Evolutionary conservation across 2,888 invertebrate species (phyloP).

Genomic region (Drosophila merina): DNA sequence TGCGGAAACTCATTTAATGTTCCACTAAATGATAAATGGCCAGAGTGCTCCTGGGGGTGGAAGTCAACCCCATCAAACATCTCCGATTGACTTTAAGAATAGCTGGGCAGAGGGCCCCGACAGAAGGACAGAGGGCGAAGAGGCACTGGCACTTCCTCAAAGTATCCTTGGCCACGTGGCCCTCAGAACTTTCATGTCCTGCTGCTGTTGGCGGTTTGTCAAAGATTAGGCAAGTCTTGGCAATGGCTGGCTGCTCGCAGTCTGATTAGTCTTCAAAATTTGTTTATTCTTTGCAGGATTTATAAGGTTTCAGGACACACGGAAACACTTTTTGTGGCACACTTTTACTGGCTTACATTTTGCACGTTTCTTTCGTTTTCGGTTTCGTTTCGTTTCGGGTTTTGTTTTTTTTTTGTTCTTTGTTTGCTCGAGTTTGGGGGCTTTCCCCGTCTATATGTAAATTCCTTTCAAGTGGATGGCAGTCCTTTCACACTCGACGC

Average conservation of each 20-base stretch:
- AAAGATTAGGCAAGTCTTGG: constrained; percentile 40
- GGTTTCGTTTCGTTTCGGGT: constrained; percentile 17
- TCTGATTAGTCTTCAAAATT: constrained; percentile 45
- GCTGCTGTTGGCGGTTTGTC: constrained; percentile 51
- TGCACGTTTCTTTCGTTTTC: constrained; percentile 39
- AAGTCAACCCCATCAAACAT: constrained; percentile 58
- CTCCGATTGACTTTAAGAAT: constrained; percentile 64
- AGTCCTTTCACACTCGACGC: constrained; percentile 39
- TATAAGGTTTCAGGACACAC: constrained; percentile 13
- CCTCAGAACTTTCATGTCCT: constrained; percentile 39
- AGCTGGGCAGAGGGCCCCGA: constrained; percentile 3
- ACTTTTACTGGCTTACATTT: constrained; percentile 55
- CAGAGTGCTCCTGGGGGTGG: constrained; percentile 34
- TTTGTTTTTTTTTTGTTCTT: constrained; percentile 8
- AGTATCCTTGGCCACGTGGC: constrained; percentile 36
- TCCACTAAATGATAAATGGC: constrained; percentile 76
- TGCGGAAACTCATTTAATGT: constrained; percentile 75
- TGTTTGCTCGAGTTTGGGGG: constrained; percentile 18
- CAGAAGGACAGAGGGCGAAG: too few species aligned
- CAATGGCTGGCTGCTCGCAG: constrained; percentile 5
- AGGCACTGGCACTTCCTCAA: constrained; percentile 46
- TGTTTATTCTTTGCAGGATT: constrained; percentile 28
- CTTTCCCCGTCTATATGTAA: constrained; percentile 40
- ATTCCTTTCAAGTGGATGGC: constrained; percentile 29
- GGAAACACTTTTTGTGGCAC: constrained; percentile 53